Evolutionary conservation across 2,888 invertebrate species (phyloP).

Genomic region (Camponotus fellah): DNA sequence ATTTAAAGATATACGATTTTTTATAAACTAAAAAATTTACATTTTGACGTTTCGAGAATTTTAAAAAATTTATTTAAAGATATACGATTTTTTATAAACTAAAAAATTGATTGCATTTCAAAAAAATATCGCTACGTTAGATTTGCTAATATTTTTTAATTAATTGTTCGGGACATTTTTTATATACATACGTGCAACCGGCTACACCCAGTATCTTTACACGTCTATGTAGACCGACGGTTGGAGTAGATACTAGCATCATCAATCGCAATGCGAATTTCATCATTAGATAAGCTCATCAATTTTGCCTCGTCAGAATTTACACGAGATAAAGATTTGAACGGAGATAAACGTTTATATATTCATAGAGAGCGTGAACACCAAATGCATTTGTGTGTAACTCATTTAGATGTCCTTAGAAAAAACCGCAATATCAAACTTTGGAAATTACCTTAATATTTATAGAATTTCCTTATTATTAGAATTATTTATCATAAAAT

Average conservation of each 20-base stretch:
- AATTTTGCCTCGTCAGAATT: background rate
- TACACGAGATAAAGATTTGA: slow-evolving; percentile 5
- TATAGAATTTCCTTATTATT: background rate
- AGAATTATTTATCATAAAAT: background rate
- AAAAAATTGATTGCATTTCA: background rate
- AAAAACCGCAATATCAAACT: background rate
- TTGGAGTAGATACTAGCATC: slow-evolving; percentile 24
- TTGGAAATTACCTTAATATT: background rate
- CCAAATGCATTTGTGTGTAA: background rate
- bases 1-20: background rate
- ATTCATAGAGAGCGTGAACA: background rate
- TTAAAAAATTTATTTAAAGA: background rate
- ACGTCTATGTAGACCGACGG: background rate
- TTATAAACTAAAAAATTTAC: background rate
- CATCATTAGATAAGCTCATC: slow-evolving; percentile 55
- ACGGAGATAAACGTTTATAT: no score
- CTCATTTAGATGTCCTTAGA: background rate
- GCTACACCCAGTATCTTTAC: background rate
- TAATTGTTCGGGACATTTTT: background rate
- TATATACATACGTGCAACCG: background rate
- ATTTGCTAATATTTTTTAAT: background rate
- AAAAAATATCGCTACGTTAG: background rate
- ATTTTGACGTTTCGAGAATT: background rate
- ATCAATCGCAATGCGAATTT: slow-evolving; percentile 53
- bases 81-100: background rate